Evolutionary conservation across 2,888 invertebrate genomes (phyloP).

Genomic region (Embidobia sp.): DNA sequence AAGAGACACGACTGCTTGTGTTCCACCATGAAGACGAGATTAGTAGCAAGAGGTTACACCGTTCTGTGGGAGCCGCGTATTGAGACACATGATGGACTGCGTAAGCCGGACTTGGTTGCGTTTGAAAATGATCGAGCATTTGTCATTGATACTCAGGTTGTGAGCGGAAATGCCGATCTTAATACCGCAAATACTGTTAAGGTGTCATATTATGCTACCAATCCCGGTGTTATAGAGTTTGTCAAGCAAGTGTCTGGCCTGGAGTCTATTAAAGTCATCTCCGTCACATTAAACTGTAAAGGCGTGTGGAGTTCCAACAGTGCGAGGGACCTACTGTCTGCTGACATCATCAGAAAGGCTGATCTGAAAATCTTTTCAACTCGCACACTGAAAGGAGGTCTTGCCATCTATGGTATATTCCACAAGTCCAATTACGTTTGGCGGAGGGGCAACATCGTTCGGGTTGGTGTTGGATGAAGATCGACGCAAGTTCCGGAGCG

Average conservation of each 20-base stretch:
- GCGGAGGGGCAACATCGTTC: neutral
- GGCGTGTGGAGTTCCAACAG: constrained; percentile 60
- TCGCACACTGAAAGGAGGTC: constrained; percentile 48
- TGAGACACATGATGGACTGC: constrained; percentile 65
- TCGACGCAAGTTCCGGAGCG: too few species aligned
- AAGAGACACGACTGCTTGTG: constrained; percentile 69
- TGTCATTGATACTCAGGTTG: constrained; percentile 71
- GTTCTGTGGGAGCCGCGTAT: neutral
- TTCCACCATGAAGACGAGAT: neutral
- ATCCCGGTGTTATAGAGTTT: neutral
- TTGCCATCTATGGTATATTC: constrained; percentile 23
- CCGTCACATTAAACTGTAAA: constrained; percentile 43
- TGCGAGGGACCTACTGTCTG: neutral
- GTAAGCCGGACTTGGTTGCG: constrained; percentile 74
- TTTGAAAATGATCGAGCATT: constrained; percentile 63
- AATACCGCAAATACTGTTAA: neutral
- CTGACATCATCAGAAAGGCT: constrained; percentile 4
- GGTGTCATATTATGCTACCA: neutral
- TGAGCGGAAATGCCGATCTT: neutral
- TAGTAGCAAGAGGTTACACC: neutral
- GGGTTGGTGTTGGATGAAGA: neutral
- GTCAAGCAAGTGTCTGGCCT: constrained; percentile 70
- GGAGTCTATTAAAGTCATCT: neutral
- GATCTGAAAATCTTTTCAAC: constrained; percentile 51
- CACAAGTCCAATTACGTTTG: constrained; percentile 16